Conservation (phyloP, 2,888 invertebrate genomes). For the Diaphora mendica region DNA sequence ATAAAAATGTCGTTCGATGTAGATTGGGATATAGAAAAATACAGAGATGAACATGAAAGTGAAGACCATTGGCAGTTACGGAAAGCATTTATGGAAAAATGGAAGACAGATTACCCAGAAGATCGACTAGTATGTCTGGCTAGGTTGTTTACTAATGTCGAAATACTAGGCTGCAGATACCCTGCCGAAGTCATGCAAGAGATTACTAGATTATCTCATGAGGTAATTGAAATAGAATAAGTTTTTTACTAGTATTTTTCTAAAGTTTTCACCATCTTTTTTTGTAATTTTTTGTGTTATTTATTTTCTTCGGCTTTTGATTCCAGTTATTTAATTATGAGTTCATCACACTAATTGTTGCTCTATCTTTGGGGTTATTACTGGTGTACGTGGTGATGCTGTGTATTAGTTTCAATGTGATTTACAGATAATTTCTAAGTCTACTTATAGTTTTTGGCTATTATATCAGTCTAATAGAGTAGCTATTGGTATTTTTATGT, state of each 20-base stretch:
- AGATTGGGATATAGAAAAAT: constrained; percentile 91
- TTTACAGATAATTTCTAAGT: background rate
- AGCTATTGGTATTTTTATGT: too few species aligned
- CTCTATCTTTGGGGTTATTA: background rate
- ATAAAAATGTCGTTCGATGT: constrained; percentile 63
- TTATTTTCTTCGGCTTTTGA: background rate
- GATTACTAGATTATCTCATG: constrained; percentile 80
- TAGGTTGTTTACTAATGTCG: constrained; percentile 88
- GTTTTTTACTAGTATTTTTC: background rate
- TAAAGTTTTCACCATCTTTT: background rate
- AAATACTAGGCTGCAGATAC: constrained; percentile 88
- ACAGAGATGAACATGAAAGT: constrained; percentile 93
- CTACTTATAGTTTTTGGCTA: background rate
- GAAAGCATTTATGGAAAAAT: constrained; percentile 91
- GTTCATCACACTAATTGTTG: background rate
- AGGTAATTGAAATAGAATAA: constrained; percentile 70
- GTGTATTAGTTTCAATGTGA: background rate
- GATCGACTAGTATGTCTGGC: constrained; percentile 88
- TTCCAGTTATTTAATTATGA: background rate
- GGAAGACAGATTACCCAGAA: constrained; percentile 88
- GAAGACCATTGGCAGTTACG: constrained; percentile 96
- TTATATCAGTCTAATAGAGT: too few species aligned
- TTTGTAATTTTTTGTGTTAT: background rate
- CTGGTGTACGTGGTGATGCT: too few species aligned
- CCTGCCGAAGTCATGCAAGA: constrained; percentile 86